Percentiles rank a stretch among this genome's conserved stretches.
phyloP scores from a whole-genome alignment of 2,797 vertebrate species.

The Cygnus olor region DNA sequence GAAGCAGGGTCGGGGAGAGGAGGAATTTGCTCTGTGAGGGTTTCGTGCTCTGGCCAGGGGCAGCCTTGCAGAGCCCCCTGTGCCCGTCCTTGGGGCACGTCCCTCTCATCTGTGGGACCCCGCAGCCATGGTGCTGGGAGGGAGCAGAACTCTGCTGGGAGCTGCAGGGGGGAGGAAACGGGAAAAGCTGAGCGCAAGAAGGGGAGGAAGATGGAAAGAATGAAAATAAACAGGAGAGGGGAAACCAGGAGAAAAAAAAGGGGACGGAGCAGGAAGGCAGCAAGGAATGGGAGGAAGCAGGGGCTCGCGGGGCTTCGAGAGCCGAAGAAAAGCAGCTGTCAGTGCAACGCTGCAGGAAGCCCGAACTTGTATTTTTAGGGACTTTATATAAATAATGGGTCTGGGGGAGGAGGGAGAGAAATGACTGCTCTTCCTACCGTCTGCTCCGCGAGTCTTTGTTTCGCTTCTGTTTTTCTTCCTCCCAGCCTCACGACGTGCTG shows the following conservation, averaged over 20 bases:
- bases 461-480: conserved; percentile 3
- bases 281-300: not conserved
- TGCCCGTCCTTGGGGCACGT: not conserved
- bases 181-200: not conserved
- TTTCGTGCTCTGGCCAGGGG: not conserved
- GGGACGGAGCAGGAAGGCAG: not conserved
- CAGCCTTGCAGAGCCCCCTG: not conserved
- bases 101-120: not conserved
- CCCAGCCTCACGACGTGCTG: not conserved
- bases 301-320: accelerated
- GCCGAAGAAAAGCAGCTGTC: not conserved
- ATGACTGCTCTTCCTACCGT: conserved; percentile 7
- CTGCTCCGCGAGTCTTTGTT: not conserved
- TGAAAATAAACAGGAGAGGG: not conserved
- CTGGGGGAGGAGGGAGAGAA: conserved; percentile 16
- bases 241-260: not conserved
- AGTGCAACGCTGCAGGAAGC: not conserved
- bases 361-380: conserved; percentile 34
- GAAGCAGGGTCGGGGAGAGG: not conserved
- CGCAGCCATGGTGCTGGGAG: no score
- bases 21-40: not conserved
- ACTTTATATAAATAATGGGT: conserved; percentile 23
- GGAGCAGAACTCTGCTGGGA: no score
- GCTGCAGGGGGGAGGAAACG: not conserved
- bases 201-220: not conserved